Conservation (phyloP, 2,113 vertebrate genomes). For the Ranitomeya imitator region DNA sequence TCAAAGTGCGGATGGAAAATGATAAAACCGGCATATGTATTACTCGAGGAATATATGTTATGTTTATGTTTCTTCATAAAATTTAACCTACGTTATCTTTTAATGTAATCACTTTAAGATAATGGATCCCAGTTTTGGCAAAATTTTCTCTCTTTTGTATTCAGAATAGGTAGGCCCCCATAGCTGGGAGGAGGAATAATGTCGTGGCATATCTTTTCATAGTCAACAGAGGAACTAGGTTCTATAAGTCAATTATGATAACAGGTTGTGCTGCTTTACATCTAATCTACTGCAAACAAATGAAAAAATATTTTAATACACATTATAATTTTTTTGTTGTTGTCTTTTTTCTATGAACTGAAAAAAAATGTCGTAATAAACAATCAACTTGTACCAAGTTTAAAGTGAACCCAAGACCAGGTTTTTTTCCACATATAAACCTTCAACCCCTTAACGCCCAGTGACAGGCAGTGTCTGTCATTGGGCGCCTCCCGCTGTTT, state of each 20-base stretch:
- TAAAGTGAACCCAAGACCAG: too few relatives aligned
- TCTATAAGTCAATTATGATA: not conserved
- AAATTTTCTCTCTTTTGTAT: not conserved
- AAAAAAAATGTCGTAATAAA: too few relatives aligned
- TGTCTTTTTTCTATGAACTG: too few relatives aligned
- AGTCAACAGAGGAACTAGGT: not conserved
- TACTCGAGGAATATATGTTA: conserved; percentile 24
- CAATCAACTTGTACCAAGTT: too few relatives aligned
- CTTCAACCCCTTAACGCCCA: too few relatives aligned
- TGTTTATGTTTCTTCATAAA: conserved; percentile 28
- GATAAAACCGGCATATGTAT: conserved; percentile 36
- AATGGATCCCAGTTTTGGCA: not conserved
- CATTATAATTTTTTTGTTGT: not conserved
- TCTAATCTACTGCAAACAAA: too few relatives aligned
- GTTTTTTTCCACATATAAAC: too few relatives aligned
- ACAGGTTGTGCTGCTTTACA: not conserved
- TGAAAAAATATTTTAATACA: not conserved
- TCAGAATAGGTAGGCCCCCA: not conserved
- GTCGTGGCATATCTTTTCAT: not conserved
- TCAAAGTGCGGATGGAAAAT: conserved; percentile 36
- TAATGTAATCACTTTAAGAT: not conserved
- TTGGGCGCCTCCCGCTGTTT: too few relatives aligned
- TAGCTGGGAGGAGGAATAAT: not conserved
- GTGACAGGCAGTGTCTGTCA: too few relatives aligned
- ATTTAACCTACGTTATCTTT: conserved; percentile 3